These are phyloP conservation scores for Gymnosoma rotundatum DNA, from an alignment of 2,888 invertebrate species.

Conservation along the genomic window DNA sequence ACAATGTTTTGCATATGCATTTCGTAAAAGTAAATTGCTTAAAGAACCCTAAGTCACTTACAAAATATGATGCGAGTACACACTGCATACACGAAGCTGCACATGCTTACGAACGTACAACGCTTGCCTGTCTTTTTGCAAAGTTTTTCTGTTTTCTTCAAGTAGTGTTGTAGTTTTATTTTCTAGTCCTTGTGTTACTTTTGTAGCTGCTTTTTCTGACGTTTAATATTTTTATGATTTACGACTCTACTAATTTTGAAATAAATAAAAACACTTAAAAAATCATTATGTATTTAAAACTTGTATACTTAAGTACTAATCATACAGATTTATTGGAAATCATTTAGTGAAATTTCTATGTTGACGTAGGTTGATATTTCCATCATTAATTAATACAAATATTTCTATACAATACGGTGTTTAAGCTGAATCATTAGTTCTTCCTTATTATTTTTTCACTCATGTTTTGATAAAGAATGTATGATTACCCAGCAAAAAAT, in stretches of 20 bases:
- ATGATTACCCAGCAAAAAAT: too few relatives aligned
- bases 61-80: constrained; percentile 13
- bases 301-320: too few relatives aligned
- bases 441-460: too few relatives aligned
- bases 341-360: too few relatives aligned
- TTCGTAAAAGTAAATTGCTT: background rate
- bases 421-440: too few relatives aligned
- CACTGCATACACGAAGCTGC: background rate
- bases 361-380: too few relatives aligned
- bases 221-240: constrained; percentile 73
- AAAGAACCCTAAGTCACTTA: constrained; percentile 1
- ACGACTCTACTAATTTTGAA: constrained; percentile 62
- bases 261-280: constrained; percentile 50
- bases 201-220: constrained; percentile 63
- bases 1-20: constrained; percentile 41
- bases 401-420: too few relatives aligned
- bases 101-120: background rate
- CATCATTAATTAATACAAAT: too few relatives aligned
- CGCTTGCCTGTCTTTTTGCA: constrained; percentile 6
- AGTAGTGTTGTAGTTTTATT: constrained; percentile 56
- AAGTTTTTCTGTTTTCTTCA: constrained; percentile 32
- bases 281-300: background rate
- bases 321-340: too few relatives aligned
- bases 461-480: too few relatives aligned
- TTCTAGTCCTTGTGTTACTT: constrained; percentile 61